Evolutionary conservation across 2,888 invertebrate species (phyloP).

Genomic region (Caprella mutica): DNA sequence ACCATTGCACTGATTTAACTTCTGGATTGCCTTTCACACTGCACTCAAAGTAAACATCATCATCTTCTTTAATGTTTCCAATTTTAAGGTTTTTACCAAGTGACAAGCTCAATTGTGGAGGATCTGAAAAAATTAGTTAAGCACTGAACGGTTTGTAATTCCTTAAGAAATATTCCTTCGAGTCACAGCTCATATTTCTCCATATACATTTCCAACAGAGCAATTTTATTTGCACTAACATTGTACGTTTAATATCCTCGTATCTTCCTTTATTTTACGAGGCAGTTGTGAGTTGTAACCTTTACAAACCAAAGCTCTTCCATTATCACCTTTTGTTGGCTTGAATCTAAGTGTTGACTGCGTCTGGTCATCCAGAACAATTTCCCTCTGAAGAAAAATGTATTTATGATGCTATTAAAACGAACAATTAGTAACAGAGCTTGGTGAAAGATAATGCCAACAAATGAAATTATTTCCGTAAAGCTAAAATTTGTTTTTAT

Average conservation of each 20-base stretch:
- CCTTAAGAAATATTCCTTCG: background rate
- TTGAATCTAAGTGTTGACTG: constrained; percentile 2
- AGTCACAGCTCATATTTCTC: background rate
- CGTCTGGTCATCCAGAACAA: constrained; percentile 4
- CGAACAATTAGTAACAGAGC: too few relatives aligned
- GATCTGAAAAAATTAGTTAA: background rate
- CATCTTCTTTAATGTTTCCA: constrained; percentile 16
- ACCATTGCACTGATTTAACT: constrained; percentile 14
- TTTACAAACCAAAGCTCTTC: constrained; percentile 5
- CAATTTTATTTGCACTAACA: too few relatives aligned
- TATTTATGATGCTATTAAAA: too few relatives aligned
- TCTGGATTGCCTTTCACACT: constrained; percentile 6
- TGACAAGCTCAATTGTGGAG: constrained; percentile 6
- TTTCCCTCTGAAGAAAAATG: background rate
- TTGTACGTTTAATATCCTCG: constrained; percentile 3
- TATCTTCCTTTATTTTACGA: background rate
- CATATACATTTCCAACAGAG: background rate
- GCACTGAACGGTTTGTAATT: too few relatives aligned
- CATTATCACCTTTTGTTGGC: background rate
- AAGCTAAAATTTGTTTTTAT: too few relatives aligned
- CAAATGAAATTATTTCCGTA: too few relatives aligned
- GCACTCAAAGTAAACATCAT: constrained; percentile 19
- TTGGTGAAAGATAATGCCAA: too few relatives aligned
- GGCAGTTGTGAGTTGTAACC: background rate
- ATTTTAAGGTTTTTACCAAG: constrained; percentile 20